Base-by-base conservation (phyloP, 1,140 invertebrate genomes). In the Ceratina calcarata region DNA sequence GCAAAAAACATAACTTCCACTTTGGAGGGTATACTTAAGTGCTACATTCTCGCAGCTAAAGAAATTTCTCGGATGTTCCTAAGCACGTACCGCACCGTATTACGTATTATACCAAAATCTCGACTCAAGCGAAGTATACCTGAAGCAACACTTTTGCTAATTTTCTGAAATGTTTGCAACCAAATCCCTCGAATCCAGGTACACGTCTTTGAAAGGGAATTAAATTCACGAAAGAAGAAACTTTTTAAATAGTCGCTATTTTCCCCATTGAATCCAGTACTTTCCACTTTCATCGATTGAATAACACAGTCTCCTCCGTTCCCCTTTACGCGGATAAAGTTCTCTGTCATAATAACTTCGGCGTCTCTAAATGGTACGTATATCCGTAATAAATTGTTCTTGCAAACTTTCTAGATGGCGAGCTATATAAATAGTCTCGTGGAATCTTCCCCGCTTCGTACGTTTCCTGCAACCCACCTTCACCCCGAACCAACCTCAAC, bases 381-480 rank as follows among this genome's bases (percentile, higher is more conserved):
- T 92, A 92, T 91, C 88, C 91, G 88, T 91, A 91, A 92, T 91
- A 91, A 91, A 92, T 92, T 91, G 89, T 92, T 91, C 87, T 88
- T 85, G 78, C 85, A 89, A 91, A 91, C 87, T 91, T 92, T 91
- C 89, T 85, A 64, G 87, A 88, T 90, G 80, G 87, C 86, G 71
- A 88, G 90, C 88, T 89, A 87, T 87, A 91, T 88, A 90, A 91
- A 91, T 90, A 90, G 87, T 88, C 84, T 66, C 64, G 77, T 65
- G 78, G 83, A 86, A 73, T 85, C 84, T 81, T 76, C 66, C 78
- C 78, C 65, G 70, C 16, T 51, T 24, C 57, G 67, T 81, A n/a
- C 74, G 64, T 55, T 65, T 24, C 49, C 82, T 55, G 65, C 68
- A 51, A 53, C 64, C 57, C 76, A 83, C 70, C 67, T 78, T 64